phyloP scores from a whole-genome alignment of 2,888 invertebrate species.

The Chelonus formosanus region DNA sequence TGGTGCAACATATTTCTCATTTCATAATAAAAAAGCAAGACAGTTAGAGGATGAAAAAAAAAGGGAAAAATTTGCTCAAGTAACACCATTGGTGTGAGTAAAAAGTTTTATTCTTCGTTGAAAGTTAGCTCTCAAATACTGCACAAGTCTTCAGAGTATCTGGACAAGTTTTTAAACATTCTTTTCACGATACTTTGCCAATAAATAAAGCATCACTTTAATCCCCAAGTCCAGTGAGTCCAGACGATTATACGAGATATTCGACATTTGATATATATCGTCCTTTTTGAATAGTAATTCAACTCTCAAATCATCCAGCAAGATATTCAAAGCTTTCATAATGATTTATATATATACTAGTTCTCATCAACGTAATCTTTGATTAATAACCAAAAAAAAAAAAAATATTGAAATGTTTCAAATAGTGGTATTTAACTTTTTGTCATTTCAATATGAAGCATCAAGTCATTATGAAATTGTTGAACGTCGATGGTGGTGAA shows the following conservation, averaged over 20 bases:
- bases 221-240: background rate
- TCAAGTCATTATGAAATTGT: constrained; percentile 7
- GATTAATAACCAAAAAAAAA: too few relatives aligned
- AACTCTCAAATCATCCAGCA: too few relatives aligned
- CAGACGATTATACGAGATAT: background rate
- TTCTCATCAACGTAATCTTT: too few relatives aligned
- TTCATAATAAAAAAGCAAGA: constrained; percentile 1
- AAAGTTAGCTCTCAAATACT: constrained; percentile 35
- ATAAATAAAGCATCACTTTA: constrained; percentile 8
- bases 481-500: constrained; percentile 13
- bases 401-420: too few relatives aligned
- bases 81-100: constrained; percentile 36
- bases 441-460: background rate
- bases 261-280: background rate
- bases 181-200: constrained; percentile 11
- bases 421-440: background rate
- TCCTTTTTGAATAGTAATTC: too few relatives aligned
- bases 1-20: constrained; percentile 19
- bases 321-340: too few relatives aligned
- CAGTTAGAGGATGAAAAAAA: background rate
- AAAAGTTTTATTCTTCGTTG: constrained; percentile 38
- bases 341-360: too few relatives aligned
- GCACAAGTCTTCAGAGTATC: constrained; percentile 31
- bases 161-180: constrained; percentile 17
- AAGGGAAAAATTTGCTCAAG: constrained; percentile 36